phyloP scores from a whole-genome alignment of 2,888 invertebrate genomes.

The Pegoplata infirma region DNA sequence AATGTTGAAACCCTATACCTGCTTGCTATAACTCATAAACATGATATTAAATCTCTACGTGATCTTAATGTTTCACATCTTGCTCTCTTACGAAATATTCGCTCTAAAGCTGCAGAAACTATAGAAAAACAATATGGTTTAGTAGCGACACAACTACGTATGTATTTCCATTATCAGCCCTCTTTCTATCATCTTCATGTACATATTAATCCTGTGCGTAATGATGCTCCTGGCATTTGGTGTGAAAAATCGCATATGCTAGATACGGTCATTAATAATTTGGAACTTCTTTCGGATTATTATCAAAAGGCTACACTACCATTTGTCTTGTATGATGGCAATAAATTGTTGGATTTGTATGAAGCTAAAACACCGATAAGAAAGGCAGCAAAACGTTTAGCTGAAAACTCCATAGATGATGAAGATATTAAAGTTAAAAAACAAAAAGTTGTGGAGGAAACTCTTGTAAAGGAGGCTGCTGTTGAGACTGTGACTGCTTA shows the following conservation, averaged over 20 bases:
- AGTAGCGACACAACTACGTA: constrained; percentile 84
- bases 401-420: background rate
- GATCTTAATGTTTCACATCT: constrained; percentile 89
- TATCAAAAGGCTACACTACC: constrained; percentile 90
- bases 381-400: constrained; percentile 24
- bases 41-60: constrained; percentile 88
- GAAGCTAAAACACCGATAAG: constrained; percentile 70
- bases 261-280: constrained; percentile 92
- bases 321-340: constrained; percentile 88
- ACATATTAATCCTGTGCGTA: constrained; percentile 90
- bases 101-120: constrained; percentile 85
- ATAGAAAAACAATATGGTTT: constrained; percentile 89
- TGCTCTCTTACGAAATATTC: constrained; percentile 89
- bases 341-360: constrained; percentile 84
- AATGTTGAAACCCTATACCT: constrained; percentile 88
- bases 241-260: constrained; percentile 93
- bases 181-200: constrained; percentile 98
- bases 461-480: background rate
- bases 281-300: constrained; percentile 89
- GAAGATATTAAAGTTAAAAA: constrained; percentile 1
- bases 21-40: constrained; percentile 87
- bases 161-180: constrained; percentile 97
- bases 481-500: constrained; percentile 4
- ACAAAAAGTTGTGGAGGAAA: background rate
- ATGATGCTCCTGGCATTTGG: constrained; percentile 89